Conservation (phyloP, 2,113 vertebrate genomes). For the Notarius quadriscutis region DNA sequence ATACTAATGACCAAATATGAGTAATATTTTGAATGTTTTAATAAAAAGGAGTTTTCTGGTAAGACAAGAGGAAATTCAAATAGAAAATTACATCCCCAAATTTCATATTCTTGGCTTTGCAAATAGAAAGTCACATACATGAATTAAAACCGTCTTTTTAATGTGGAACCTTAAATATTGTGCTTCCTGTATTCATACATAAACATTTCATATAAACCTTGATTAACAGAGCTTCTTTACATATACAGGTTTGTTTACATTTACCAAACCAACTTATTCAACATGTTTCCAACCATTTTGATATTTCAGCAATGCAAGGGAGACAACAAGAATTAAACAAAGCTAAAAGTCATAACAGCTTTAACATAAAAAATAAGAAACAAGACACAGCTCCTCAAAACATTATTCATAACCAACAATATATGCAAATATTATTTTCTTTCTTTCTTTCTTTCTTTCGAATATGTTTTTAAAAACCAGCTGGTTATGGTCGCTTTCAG, state of each 20-base stretch:
- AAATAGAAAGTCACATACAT: conserved; percentile 63
- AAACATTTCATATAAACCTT: conserved; percentile 85
- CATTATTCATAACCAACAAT: conserved; percentile 84
- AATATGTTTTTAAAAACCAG: conserved; percentile 88
- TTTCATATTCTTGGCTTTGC: conserved; percentile 34
- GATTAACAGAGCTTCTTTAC: conserved; percentile 78
- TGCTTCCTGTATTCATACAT: conserved; percentile 77
- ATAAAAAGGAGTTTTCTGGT: conserved; percentile 2
- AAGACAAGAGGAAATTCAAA: not conserved
- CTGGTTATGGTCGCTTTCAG: conserved; percentile 84
- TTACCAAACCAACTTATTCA: conserved; percentile 90
- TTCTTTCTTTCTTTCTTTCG: conserved; percentile 59
- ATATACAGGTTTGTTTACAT: conserved; percentile 81
- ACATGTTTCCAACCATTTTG: conserved; percentile 73
- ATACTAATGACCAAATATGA: conserved; percentile 1
- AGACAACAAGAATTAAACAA: conserved; percentile 72
- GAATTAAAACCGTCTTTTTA: conserved; percentile 63
- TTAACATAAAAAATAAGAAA: conserved; percentile 71
- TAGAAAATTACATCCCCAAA: conserved; percentile 9
- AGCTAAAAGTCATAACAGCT: conserved; percentile 85
- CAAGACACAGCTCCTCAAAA: conserved; percentile 80
- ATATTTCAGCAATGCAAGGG: conserved; percentile 77
- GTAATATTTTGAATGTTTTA: not conserved
- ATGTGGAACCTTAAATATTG: conserved; percentile 70
- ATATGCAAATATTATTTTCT: conserved; percentile 80